phyloP scores from a whole-genome alignment of 1,140 invertebrate genomes.

The Sycophila sp. region DNA sequence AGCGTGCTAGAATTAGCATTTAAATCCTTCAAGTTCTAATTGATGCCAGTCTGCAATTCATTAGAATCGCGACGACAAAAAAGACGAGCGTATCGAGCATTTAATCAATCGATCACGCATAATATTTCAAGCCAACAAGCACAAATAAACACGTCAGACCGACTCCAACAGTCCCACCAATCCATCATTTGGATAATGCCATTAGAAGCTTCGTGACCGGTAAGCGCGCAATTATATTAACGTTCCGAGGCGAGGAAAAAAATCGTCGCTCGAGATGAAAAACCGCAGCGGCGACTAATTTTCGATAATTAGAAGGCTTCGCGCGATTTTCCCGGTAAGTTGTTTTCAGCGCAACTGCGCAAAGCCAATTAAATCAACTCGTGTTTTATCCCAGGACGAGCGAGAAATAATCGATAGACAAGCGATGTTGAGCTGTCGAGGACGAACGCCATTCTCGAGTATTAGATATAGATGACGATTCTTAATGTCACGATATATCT shows the following conservation, averaged over 20 bases:
- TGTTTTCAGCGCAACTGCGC: background rate
- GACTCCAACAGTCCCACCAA: background rate
- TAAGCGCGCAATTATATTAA: conserved; percentile 12
- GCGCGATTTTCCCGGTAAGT: background rate
- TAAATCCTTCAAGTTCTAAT: too few relatives aligned
- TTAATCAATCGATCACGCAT: background rate
- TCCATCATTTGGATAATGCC: conserved; percentile 30
- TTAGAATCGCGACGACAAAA: too few relatives aligned
- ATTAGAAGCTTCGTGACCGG: background rate
- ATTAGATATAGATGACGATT: too few relatives aligned
- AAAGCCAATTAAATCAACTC: conserved; percentile 8
- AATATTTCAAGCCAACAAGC: background rate
- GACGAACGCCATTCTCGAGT: too few relatives aligned
- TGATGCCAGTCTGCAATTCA: too few relatives aligned
- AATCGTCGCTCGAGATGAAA: conserved; percentile 7
- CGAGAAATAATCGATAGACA: background rate
- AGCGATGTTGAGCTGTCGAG: too few relatives aligned
- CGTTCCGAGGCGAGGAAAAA: background rate
- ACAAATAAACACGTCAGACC: too few relatives aligned
- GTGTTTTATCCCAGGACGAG: background rate
- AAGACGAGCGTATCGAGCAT: background rate
- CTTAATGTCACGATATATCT: too few relatives aligned
- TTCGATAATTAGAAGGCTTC: conserved; percentile 28
- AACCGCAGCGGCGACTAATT: conserved; percentile 16
- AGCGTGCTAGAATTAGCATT: too few relatives aligned